These are phyloP conservation scores for Jacana jacana DNA, from an alignment of 2,113 vertebrate species.

Conservation along the genomic window DNA sequence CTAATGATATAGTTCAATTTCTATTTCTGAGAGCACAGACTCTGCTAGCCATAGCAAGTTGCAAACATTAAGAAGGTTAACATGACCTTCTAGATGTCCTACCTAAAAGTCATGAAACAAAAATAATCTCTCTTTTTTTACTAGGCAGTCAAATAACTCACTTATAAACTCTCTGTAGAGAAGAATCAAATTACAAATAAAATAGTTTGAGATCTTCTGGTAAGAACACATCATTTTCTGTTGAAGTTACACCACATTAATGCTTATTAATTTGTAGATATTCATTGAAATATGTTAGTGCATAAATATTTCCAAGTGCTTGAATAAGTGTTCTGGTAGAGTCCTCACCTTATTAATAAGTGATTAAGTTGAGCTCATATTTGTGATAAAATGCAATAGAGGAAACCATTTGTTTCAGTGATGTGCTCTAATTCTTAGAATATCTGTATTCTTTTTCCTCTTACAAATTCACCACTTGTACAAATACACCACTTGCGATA, in stretches of 20 bases:
- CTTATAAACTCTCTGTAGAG: background rate
- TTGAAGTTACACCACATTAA: background rate
- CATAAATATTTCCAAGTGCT: background rate
- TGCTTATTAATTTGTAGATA: background rate
- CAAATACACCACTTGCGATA: background rate
- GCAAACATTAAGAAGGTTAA: background rate
- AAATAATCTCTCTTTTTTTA: background rate
- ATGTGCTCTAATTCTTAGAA: background rate
- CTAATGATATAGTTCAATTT: background rate
- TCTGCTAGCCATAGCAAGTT: background rate
- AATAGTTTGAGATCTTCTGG: background rate
- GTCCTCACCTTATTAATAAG: background rate
- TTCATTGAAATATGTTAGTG: background rate
- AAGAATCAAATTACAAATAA: background rate
- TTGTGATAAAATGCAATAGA: background rate
- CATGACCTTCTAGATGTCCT: background rate
- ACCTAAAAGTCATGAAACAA: background rate
- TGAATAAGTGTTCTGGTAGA: background rate
- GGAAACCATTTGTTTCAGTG: background rate
- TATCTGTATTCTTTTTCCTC: background rate
- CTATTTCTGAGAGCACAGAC: background rate
- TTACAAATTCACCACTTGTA: background rate
- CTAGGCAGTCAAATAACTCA: background rate
- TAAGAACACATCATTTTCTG: background rate
- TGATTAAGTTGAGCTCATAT: background rate